Conservation (phyloP, 2,888 invertebrate species). For the Chaetoderma sp. region DNA sequence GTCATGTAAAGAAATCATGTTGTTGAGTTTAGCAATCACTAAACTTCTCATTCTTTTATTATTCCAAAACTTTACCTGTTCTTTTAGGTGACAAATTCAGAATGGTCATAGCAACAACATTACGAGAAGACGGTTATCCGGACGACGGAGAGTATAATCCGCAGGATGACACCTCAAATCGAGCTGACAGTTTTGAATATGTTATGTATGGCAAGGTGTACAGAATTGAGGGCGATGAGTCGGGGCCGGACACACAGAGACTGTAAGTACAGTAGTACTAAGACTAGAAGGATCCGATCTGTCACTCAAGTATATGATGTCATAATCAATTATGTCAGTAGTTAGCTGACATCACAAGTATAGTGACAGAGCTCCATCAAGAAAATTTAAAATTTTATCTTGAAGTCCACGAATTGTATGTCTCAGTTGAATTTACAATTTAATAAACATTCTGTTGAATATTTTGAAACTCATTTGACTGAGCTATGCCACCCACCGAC, state of each 20-base stretch:
- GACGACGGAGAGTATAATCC: conserved; percentile 94
- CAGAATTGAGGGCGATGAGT: conserved; percentile 97
- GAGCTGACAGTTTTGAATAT: conserved; percentile 98
- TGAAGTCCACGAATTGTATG: too few species aligned
- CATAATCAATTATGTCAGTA: too few species aligned
- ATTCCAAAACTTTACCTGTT: neutral
- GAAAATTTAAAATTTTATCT: too few species aligned
- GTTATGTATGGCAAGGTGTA: conserved; percentile 99
- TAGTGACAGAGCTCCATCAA: too few species aligned
- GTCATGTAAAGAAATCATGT: neutral
- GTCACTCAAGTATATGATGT: too few species aligned
- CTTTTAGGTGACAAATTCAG: conserved; percentile 80
- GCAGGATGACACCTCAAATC: conserved; percentile 72
- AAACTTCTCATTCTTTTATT: too few species aligned
- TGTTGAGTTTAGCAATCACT: neutral
- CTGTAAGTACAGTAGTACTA: conserved; percentile 73
- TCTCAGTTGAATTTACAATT: too few species aligned
- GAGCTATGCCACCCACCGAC: too few species aligned
- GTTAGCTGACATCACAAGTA: too few species aligned
- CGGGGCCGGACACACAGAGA: conserved; percentile 79
- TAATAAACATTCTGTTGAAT: too few species aligned
- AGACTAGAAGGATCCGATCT: too few species aligned
- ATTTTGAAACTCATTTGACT: too few species aligned
- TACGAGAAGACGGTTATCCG: conserved; percentile 92
- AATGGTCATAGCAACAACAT: conserved; percentile 91